These are phyloP conservation scores for Pristiophorus japonicus DNA, from an alignment of 2,113 vertebrate genomes.

Conservation along the genomic window DNA sequence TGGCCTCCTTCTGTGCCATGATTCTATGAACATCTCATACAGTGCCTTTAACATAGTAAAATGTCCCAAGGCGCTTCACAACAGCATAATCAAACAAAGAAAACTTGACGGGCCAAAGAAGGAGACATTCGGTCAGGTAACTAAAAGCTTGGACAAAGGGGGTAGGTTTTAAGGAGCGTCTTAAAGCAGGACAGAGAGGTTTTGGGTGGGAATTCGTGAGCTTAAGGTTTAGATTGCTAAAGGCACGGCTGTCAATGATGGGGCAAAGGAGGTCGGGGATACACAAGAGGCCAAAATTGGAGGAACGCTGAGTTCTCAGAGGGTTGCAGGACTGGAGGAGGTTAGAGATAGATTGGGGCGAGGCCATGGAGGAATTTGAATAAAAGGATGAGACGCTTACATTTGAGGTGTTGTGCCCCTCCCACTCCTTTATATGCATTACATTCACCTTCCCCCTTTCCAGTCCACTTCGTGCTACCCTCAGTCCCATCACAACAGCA, in stretches of 20 bases:
- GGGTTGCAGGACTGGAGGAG: background rate
- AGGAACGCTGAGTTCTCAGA: background rate
- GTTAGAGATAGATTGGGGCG: background rate
- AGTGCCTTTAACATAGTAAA: background rate
- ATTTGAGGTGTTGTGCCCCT: too few relatives aligned
- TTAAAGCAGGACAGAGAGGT: background rate
- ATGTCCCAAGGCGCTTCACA: background rate
- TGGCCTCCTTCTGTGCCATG: too few relatives aligned
- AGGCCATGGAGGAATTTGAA: too few relatives aligned
- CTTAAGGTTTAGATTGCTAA: background rate
- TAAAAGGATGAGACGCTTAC: too few relatives aligned
- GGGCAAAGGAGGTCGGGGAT: background rate
- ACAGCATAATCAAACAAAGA: background rate
- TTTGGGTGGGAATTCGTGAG: background rate
- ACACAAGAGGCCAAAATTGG: background rate
- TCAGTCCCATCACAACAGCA: too few relatives aligned
- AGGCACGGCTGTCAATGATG: background rate
- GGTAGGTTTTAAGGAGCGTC: background rate
- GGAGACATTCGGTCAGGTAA: background rate
- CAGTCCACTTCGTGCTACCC: too few relatives aligned
- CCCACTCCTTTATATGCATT: too few relatives aligned
- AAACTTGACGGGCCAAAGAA: background rate
- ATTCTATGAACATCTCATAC: too few relatives aligned
- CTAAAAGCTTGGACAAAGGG: too few relatives aligned
- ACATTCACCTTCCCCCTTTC: too few relatives aligned